A percentile compares a stretch with the other conserved stretches of the same genome.
phyloP scores from a whole-genome alignment of 1,140 invertebrate genomes.

The Teleogryllus occipitalis region DNA sequence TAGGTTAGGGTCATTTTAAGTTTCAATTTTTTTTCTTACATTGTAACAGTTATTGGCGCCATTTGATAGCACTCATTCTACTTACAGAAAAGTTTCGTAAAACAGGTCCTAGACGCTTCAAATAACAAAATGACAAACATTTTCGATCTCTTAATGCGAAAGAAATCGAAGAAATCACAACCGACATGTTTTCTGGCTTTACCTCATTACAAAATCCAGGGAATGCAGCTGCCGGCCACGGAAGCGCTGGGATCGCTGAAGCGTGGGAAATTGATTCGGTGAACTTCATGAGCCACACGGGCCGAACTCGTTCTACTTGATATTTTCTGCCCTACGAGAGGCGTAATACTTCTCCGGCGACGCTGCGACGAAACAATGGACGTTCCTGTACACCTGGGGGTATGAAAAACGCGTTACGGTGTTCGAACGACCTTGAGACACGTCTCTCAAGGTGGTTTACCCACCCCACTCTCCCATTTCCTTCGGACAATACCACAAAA shows the following conservation, averaged over 20 bases:
- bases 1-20: not conserved
- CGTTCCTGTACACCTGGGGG: not conserved
- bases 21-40: not conserved
- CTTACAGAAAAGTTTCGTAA: not conserved
- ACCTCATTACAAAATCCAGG: too few relatives aligned
- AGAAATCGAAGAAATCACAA: too few relatives aligned
- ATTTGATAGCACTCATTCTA: not conserved
- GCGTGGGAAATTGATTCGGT: not conserved
- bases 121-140: not conserved
- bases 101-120: not conserved
- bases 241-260: not conserved
- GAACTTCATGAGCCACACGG: not conserved
- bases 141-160: not conserved
- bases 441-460: slow-evolving; percentile 13
- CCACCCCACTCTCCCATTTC: not conserved
- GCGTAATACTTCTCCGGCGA: not conserved
- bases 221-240: not conserved
- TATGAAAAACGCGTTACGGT: not conserved
- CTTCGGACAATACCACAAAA: not conserved
- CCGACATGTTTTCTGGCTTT: too few relatives aligned
- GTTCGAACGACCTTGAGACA: not conserved
- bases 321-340: not conserved
- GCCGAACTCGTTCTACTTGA: not conserved
- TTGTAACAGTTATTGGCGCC: not conserved
- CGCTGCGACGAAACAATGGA: not conserved